Evolutionary conservation across 2,113 vertebrate genomes (phyloP), one percentile per base, ranked within the genome.

Genomic region (Phasianus colchicus): DNA sequence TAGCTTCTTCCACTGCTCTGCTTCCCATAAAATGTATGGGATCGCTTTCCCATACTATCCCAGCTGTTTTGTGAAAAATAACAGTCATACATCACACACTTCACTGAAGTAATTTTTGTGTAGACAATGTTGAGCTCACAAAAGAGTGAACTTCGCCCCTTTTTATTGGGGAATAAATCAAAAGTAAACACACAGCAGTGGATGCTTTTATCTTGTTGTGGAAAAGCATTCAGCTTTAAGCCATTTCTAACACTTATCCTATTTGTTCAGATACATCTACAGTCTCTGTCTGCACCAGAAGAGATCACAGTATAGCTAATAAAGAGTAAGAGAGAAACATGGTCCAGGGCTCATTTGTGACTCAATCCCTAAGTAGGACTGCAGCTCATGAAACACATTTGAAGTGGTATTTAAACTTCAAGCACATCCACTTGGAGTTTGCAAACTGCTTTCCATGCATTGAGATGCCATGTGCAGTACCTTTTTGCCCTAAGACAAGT

Each of bases 121-220:
- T 66, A 67, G 48, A n/a, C 6, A 61, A 58, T 0, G 4, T 38
- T 69, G 45, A 88, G 38, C 43, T 86, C 78, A 70, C 50, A 79
- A 10, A 75, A 79, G 58, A 63, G 12, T 55, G 79, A 88, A 52
- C 36, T 83, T 91, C 47, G 60, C 27, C 9, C 11, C 6, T 70
- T 74, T 91, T 88, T 83, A 87, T 13, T 75, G 61, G 69, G 18
- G 63, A 89, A 91, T 92, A 88, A 93, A 95, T 92, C 70, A 93
- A 65, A 86, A 83, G 30, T 36, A 89, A 93, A 83, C 38, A 76
- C 67, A 54, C 5, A 81, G 47, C 65, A 77, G 18, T 18, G 5
- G 34, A 80, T 4, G 22, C 7, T 65, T 64, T 65, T 74, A 69
- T 30, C 61, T 75, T 70, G 38, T 60, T 24, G 32, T 1, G 1